Base-by-base conservation (phyloP, 2,113 vertebrate species). In the Seriola aureovittata region DNA sequence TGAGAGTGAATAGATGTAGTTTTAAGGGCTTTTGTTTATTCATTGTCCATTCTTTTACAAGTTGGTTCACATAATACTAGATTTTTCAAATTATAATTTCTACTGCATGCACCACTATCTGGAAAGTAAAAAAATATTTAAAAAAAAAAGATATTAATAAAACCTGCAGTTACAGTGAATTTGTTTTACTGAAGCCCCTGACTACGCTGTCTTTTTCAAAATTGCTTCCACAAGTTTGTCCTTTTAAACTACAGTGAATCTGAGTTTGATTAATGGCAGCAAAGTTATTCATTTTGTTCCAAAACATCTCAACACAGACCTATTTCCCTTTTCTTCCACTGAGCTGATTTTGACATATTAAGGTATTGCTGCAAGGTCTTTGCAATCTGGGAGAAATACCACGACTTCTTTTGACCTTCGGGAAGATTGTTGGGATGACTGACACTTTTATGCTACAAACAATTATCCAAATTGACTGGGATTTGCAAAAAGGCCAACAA, bases 381-480 rank as follows among this genome's bases (percentile, higher is more conserved):
- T 10, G 29, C 23, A 60, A 36, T 66, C 62, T 23, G 50, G 5
- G 25, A 44, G 19, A 63, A 67, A 46, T 8, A n/a, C 3, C 8
- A 55, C 19, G 68, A 67, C 32, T 67, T 67, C 6, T 38, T 78
- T 17, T 80, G 82, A 78, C 82, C 82, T 78, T 85, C 72, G 25
- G 2, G 13, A 69, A 63, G 23, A 52, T 63, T 54, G 5, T 38
- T 52, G 57, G 3, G 23, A 66, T 74, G 70, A 70, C 42, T 83
- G 88, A 79, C 83, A 81, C 50, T 81, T 86, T 54, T 58, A 59
- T 44, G 71, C 67, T 69, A 38, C 40, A 42, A 59, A 84, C 82
- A 82, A 77, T 82, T 85, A 87, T 57, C 66, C 82, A 50, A 42
- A 85, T 81, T 85, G 82, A 80, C 44, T 55, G 70, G 69, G 55